Evolutionary conservation across 2,113 vertebrate genomes (phyloP).

Genomic region (Hassar affinis): DNA sequence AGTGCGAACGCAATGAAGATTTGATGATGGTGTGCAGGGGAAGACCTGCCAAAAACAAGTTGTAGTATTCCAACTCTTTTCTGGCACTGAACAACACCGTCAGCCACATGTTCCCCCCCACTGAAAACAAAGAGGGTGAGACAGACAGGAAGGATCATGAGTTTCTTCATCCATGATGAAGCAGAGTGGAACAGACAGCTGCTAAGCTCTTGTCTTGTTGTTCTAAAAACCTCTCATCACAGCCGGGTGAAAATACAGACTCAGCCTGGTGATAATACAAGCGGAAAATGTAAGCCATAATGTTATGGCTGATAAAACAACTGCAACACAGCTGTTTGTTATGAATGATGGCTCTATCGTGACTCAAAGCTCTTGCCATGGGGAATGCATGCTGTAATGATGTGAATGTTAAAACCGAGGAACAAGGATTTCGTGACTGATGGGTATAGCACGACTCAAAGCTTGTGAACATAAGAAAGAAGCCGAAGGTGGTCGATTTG

Average conservation of each 20-base stretch:
- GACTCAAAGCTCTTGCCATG: neutral
- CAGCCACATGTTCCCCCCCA: constrained; percentile 50
- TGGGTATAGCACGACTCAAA: neutral
- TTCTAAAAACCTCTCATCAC: constrained; percentile 32
- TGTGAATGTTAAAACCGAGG: neutral
- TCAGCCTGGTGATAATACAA: neutral
- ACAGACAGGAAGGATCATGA: constrained; percentile 5
- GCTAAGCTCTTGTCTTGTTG: constrained; percentile 50
- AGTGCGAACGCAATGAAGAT: neutral
- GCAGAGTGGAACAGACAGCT: constrained; percentile 53
- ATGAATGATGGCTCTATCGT: constrained; percentile 4
- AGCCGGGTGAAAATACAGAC: neutral
- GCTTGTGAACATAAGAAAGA: neutral
- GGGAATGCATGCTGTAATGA: neutral
- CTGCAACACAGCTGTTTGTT: constrained; percentile 14
- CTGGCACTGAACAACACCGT: constrained; percentile 49
- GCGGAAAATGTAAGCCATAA: constrained; percentile 1
- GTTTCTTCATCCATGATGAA: constrained; percentile 43
- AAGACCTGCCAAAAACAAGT: neutral
- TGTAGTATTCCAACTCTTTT: constrained; percentile 12
- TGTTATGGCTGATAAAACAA: constrained; percentile 10
- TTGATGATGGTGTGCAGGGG: neutral
- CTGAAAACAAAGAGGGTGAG: neutral
- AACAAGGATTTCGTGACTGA: neutral
- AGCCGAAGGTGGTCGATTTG: too few species aligned